phyloP scores from a whole-genome alignment of 2,113 vertebrate genomes.

The Actenoides lindsayi region DNA sequence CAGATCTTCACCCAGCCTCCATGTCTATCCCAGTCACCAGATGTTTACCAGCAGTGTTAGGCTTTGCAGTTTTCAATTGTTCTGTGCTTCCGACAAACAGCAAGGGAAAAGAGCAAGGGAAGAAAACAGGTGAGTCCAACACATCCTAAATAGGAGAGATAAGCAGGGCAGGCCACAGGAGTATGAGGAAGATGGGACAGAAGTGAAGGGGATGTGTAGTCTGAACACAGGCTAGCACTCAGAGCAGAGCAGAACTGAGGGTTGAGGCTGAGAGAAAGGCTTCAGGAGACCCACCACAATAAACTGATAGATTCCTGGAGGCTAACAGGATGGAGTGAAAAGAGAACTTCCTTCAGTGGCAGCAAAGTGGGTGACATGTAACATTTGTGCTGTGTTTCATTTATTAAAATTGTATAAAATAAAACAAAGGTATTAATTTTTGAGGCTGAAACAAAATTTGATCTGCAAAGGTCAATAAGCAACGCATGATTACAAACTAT shows the following conservation, averaged over 20 bases:
- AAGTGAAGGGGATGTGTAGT: not conserved
- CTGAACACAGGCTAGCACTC: not conserved
- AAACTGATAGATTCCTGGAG: not conserved
- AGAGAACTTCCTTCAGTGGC: not conserved
- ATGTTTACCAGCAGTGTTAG: too few relatives aligned
- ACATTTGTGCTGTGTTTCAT: not conserved
- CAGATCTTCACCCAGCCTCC: too few relatives aligned
- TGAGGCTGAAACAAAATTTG: not conserved
- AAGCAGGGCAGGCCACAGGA: not conserved
- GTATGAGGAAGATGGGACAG: not conserved
- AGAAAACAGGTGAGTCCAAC: too few relatives aligned
- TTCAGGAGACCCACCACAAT: not conserved
- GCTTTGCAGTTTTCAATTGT: too few relatives aligned
- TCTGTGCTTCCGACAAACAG: too few relatives aligned
- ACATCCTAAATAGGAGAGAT: not conserved
- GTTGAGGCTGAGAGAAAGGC: not conserved
- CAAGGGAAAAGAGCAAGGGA: too few relatives aligned
- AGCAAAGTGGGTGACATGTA: not conserved
- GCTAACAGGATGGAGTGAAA: not conserved
- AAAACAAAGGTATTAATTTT: conserved; percentile 14
- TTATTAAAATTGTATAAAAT: not conserved
- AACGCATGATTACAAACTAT: not conserved
- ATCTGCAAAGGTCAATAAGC: conserved; percentile 13
- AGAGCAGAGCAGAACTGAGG: not conserved
- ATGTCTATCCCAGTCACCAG: too few relatives aligned